Evolutionary conservation across 1,140 invertebrate species (phyloP), one percentile per base, ranked within the genome.

Genomic region (Gryon sp.): DNA sequence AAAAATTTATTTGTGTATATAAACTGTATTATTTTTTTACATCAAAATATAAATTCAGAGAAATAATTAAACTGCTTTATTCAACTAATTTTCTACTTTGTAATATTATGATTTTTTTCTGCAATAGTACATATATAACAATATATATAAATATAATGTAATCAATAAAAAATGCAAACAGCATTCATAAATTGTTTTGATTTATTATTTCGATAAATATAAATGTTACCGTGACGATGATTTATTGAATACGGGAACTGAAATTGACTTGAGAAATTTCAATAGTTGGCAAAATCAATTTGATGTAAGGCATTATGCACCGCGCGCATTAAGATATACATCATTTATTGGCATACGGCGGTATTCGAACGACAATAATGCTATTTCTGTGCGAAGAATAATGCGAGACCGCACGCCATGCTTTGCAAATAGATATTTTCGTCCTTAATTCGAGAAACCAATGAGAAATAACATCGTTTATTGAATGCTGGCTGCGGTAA

Each of bases 271-370:
- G 63, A 76, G 72, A 76, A 68, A 68, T 68, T 75, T 76, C 62
- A 76, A 75, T 75, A 76, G 72, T 68, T 68, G 62, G 72, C 63
- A 76, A 55, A 76, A 69, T 76, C 73, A 76, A 76, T 69, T 76
- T 69, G 73, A 76, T 69, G 73, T 69, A 66, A 68, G 36, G 55
- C 60, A 68, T 76, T 76, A 57, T 68, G 18, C 46, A 32, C 62
- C 16, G 53, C 53, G 53, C 30, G 50, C 48, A 76, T 76, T 62
- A 75, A 60, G 62, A 68, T 68, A 75, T 68, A 55, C 53, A 75
- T 75, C 63, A 68, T 68, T 75, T 75, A 75, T 75, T 68, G 62
- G 62, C 72, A 68, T 68, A 26, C 41, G 62, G 24, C 40, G 8
- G 19, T 50, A 65, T 74, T 65, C 24, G 16, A 52, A 75, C 40